Conservation (phyloP, 2,797 vertebrate genomes). For the Danio jaintianensis region DNA sequence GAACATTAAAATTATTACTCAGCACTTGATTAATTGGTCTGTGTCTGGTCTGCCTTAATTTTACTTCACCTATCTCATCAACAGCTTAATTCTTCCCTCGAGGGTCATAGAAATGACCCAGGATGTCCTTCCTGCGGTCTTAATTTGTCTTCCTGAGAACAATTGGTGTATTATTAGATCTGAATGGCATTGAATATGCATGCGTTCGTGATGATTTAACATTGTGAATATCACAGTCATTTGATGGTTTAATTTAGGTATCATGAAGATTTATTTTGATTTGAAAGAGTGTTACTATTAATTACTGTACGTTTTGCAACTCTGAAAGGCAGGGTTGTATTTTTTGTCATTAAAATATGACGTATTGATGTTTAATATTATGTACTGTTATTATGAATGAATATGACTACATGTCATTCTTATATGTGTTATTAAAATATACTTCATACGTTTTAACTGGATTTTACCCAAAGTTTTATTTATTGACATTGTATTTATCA, state of each 20-base stretch:
- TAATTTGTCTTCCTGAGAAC: constrained; percentile 3
- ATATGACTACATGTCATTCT: not conserved
- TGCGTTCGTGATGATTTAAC: not conserved
- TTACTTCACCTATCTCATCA: constrained; percentile 39
- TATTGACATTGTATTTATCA: too few relatives aligned
- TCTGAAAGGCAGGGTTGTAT: not conserved
- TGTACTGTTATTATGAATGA: not conserved
- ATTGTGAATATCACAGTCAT: not conserved
- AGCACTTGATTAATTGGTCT: constrained; percentile 8
- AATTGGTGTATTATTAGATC: constrained; percentile 28
- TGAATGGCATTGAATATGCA: not conserved
- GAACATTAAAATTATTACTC: not conserved
- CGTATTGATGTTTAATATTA: not conserved
- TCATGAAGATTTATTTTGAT: too few relatives aligned
- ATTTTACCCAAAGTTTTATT: not conserved
- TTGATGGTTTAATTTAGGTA: not conserved
- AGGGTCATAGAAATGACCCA: constrained; percentile 40
- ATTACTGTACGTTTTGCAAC: too few relatives aligned
- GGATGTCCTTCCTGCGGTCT: constrained; percentile 19
- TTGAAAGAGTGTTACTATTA: too few relatives aligned
- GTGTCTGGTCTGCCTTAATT: constrained; percentile 49
- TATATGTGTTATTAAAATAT: not conserved
- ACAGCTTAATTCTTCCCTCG: constrained; percentile 46
- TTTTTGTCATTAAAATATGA: too few relatives aligned
- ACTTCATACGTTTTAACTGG: not conserved